Evolutionary conservation across 2,797 vertebrate species (phyloP), one percentile per base, ranked within the genome.

Genomic region (Micrastur ruficollis): DNA sequence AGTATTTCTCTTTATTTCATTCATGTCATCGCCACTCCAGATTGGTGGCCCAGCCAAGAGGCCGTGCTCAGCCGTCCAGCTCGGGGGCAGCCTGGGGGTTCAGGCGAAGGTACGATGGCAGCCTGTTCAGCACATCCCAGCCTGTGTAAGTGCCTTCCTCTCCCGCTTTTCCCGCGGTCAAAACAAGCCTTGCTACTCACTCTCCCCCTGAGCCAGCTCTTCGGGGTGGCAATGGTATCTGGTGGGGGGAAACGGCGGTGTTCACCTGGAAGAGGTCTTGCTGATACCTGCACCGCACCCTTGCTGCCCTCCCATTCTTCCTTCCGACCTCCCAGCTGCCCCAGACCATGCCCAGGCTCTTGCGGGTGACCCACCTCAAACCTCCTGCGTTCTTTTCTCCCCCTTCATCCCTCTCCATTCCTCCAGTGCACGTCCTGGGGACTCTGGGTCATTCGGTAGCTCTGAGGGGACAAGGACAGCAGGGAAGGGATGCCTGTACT

Each of bases 1-100:
- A 99, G 91, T 99, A 99, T 94, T 98, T 99, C 93, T 98, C 98
- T 58, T 98, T 99, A 89, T 99, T 99, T 96, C 98, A 98, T 73
- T 98, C 98, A 53, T 98, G 98, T 42, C 98, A 98, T 94, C 96
- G 71, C 47, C 97, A 95, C 95, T 95, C 96, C 98, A 98, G 98
- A 97, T 76, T 95, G 31, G 38, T 90, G 0, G 96, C 74, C 58
- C 95, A 97, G 70, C 53, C 93, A 0, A 86, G 97, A 84, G 97
- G 90, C 90, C 90, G 6, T 8, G 66, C 94, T 14, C 95, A 96
- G 71, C 75, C 95, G 0, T 95, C 95, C 89, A 96, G 90, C 86
- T 67, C 95, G 38, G 98, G 98, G 88, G 90, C 98, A 97, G 97
- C 97, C 97, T 98, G 97, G 89, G 99, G 98, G 97, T 88, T 98